phyloP scores from a whole-genome alignment of 2,113 vertebrate species.

The Pseudolaguvia tuberculata region DNA sequence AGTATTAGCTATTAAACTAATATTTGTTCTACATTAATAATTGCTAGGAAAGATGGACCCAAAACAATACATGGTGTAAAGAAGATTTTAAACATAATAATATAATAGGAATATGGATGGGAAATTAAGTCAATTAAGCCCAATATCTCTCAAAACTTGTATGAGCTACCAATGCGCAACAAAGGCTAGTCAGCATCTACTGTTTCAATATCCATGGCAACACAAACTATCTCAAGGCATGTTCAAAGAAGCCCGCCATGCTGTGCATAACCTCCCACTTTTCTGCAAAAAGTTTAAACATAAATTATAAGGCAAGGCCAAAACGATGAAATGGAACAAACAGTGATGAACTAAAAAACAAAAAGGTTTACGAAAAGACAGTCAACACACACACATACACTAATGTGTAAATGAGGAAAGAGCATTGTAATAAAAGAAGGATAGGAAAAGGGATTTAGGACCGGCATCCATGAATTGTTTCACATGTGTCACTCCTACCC shows the following conservation, averaged over 20 bases:
- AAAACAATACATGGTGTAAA: background rate
- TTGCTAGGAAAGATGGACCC: background rate
- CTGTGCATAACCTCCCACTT: slow-evolving; percentile 4
- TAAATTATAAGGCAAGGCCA: slow-evolving; percentile 30
- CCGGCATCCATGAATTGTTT: slow-evolving; percentile 90
- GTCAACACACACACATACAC: slow-evolving; percentile 6
- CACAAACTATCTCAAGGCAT: background rate
- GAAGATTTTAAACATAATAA: background rate
- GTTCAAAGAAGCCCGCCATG: slow-evolving; percentile 14
- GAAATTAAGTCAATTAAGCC: no score
- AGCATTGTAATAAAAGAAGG: slow-evolving; percentile 66
- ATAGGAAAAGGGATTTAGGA: slow-evolving; percentile 73
- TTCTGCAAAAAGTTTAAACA: slow-evolving; percentile 23
- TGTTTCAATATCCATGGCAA: slow-evolving; percentile 5
- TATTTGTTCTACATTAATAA: background rate
- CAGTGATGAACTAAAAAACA: slow-evolving; percentile 10
- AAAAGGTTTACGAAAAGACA: slow-evolving; percentile 5
- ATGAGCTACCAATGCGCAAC: background rate
- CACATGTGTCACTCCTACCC: slow-evolving; percentile 93
- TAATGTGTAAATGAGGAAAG: slow-evolving; percentile 1
- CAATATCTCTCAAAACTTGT: background rate
- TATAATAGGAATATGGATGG: no score
- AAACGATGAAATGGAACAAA: slow-evolving; percentile 32
- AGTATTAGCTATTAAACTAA: no score
- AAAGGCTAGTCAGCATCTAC: slow-evolving; percentile 6